Evolutionary conservation across 2,113 vertebrate genomes (phyloP).

Genomic region (Otocyon megalotis): DNA sequence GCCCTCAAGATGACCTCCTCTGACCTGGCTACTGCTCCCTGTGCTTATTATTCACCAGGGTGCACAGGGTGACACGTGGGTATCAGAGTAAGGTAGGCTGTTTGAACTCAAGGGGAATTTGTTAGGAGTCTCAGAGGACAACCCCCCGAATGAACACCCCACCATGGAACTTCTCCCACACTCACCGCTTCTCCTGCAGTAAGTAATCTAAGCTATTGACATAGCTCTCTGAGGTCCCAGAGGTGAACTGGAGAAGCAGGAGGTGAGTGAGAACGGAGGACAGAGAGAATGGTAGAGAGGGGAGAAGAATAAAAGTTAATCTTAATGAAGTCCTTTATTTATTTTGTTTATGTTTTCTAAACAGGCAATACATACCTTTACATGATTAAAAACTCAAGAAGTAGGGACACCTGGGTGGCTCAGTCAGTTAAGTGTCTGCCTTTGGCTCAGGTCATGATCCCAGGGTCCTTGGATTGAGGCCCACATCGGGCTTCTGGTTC

Average conservation of each 20-base stretch:
- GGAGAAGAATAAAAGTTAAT: not conserved
- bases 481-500: no score
- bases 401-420: no score
- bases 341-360: conserved; percentile 47
- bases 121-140: not conserved
- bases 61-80: fast-evolving
- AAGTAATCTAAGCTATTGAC: conserved; percentile 72
- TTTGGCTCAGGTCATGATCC: no score
- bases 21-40: fast-evolving
- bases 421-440: no score
- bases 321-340: not conserved
- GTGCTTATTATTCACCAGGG: not conserved
- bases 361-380: not conserved
- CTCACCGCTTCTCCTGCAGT: conserved; percentile 80
- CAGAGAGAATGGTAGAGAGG: not conserved
- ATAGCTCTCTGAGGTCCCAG: not conserved
- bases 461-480: no score
- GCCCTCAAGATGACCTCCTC: not conserved
- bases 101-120: not conserved
- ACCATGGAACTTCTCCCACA: fast-evolving
- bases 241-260: conserved; percentile 27
- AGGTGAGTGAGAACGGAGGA: not conserved
- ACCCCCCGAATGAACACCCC: not conserved
- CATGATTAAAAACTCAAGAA: not conserved
- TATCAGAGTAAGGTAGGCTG: not conserved